Evolutionary conservation across 2,888 invertebrate species (phyloP), one percentile per base, ranked within the genome.

Genomic region (Campaea margaritaria): DNA sequence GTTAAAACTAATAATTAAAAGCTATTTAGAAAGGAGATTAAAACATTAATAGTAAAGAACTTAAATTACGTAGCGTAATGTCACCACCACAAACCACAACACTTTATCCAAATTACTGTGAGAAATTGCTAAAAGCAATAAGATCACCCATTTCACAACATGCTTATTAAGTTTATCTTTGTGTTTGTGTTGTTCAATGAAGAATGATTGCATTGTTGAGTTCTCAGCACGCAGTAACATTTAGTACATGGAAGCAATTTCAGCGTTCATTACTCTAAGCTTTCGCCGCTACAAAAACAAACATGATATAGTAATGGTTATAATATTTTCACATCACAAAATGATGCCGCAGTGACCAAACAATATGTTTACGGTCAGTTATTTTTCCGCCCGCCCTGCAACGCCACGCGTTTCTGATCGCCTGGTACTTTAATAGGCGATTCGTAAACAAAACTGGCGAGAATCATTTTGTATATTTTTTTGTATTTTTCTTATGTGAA

Each of bases 381-480:
- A 57, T 64, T 67, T 69, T 58, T 62, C 67, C 77, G 76, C 74
- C 75, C 75, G 73, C 75, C 71, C 55, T 47, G 71, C 64, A 80
- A 67, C 74, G 70, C 75, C 76, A 82, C 83, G 83, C 69, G 68
- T 73, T 73, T 68, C 70, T 80, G 77, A 58, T 61, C 52, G 42
- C 82, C 78, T 81, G 48, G 81, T 84, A 76, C 64, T 41, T 56
- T 15, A n/a, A 9, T 44, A 13, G 27, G 34, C 31, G 15, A 49
- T 41, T 31, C 34, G 52, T 52, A 36, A 50, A 46, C 46, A 52
- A 63, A 28, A 46, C 57, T 36, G 12, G 38, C 11, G 9, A 48
- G 0, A 43, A 31, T 31, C 8, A 11, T 10, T 16, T 43, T 4
- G 4, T 12, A 36, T 36, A 3, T 3, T 5, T 36, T 36, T 36